Evolutionary conservation across 2,888 invertebrate genomes (phyloP), one percentile per base, ranked within the genome.

Genomic region (Himalopsyche tibetana): DNA sequence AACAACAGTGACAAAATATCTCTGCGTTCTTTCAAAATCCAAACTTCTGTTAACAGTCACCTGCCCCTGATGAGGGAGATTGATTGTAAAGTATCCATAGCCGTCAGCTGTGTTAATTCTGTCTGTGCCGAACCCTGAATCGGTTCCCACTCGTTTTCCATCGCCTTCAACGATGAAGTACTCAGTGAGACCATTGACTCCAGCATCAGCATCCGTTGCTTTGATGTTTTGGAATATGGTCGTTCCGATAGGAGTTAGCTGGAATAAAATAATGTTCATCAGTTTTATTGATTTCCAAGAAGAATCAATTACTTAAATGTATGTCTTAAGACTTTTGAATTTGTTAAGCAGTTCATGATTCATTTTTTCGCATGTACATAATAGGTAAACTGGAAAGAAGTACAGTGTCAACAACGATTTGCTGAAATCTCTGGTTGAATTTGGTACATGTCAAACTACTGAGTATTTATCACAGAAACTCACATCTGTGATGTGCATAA

Each of bases 1-100:
- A 89, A 97, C 95, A 91, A 98, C 95, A 89, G 97, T 98, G 92
- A 98, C 95, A 92, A 96, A 96, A 93, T 97, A 98, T 90, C 96
- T 94, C 92, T 97, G 96, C 84, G 96, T 96, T 91, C 95, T 96
- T 92, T 98, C 98, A 91, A 96, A 98, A 93, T 98, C 98, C 91
- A 98, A 93, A 82, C 95, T 96, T 90, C 96, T 95, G 90, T 96
- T 97, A 86, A 98, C 96, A 36, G 97, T 97, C 89, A 98, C 96
- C 91, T 96, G 96, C 88, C 98, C 98, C 92, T 97, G 97, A 92
- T 98, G 97, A 17, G 98, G 97, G 89, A 96, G 94, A 88, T 96
- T 96, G 91, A 98, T 97, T 88, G 96, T 94, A 92, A 98, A 98
- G 90, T 94, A 96, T 74, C 96, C 96, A 91, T 95, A 97, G 36